Percentiles rank a stretch among this genome's conserved stretches.
Evolutionary conservation across 2,888 invertebrate genomes (phyloP).

Genomic region (Phorcus lineatus): DNA sequence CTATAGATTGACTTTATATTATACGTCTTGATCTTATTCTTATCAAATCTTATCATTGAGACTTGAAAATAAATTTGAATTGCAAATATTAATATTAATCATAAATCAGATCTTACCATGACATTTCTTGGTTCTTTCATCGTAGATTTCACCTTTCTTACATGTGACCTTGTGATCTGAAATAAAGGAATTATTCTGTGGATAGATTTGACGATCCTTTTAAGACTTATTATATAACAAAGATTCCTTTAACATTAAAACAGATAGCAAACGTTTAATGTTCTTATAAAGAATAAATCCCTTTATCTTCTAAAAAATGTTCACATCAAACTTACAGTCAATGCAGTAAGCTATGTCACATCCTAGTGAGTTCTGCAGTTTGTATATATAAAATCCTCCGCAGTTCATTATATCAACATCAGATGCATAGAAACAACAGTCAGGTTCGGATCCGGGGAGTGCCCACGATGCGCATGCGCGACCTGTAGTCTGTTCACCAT

Average conservation of each 20-base stretch:
- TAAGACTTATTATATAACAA: no score
- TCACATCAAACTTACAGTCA: conserved; percentile 36
- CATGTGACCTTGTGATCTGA: conserved; percentile 2
- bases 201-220: no score
- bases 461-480: conserved; percentile 49
- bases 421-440: conserved; percentile 48
- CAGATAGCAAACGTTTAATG: no score
- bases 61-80: no score
- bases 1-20: no score
- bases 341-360: conserved; percentile 63
- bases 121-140: conserved; percentile 14
- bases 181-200: background rate
- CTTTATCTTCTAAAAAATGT: no score
- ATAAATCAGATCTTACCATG: conserved; percentile 2
- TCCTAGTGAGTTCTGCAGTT: conserved; percentile 52
- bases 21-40: no score
- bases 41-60: no score
- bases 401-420: conserved; percentile 51
- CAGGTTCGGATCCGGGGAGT: conserved; percentile 22
- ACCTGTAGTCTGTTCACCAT: conserved; percentile 35
- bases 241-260: no score
- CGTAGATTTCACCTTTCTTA: conserved; percentile 11
- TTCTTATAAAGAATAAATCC: no score
- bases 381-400: conserved; percentile 56
- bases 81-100: background rate